Conservation (phyloP, 2,113 vertebrate genomes). For the Atherinomorus stipes region DNA sequence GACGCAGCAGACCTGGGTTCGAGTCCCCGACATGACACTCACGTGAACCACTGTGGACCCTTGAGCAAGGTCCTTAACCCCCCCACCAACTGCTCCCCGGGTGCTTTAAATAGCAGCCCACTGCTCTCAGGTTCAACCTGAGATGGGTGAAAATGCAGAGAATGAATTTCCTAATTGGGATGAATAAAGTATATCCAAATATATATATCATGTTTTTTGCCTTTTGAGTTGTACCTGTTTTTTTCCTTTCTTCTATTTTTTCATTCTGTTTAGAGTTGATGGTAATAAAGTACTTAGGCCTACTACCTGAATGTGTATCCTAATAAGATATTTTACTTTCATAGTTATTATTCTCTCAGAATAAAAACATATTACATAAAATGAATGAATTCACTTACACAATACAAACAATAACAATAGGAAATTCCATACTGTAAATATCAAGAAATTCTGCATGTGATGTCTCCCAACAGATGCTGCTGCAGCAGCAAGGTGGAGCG, state of each 20-base stretch:
- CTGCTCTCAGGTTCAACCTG: no score
- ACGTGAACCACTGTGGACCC: no score
- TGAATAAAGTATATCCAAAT: no score
- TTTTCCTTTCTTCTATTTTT: slow-evolving; percentile 11
- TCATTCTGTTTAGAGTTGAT: not conserved
- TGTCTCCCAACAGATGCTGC: slow-evolving; percentile 87
- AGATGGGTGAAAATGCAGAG: no score
- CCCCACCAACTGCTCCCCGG: no score
- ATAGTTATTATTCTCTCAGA: not conserved
- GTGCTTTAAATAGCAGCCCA: no score
- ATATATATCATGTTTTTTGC: slow-evolving; percentile 7
- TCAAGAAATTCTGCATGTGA: not conserved
- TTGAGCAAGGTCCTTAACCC: no score
- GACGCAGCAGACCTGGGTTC: no score
- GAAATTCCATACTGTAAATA: not conserved
- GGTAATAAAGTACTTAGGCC: not conserved
- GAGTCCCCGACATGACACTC: no score
- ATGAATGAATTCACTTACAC: no score
- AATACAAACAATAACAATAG: not conserved
- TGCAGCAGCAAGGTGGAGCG: slow-evolving; percentile 89
- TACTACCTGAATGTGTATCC: not conserved
- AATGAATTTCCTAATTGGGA: no score
- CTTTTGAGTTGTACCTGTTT: slow-evolving; percentile 22
- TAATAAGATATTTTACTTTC: not conserved
- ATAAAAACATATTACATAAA: not conserved